These are phyloP conservation scores for Notarius lentiginosus DNA, from an alignment of 2,113 vertebrate genomes.

Conservation along the genomic window DNA sequence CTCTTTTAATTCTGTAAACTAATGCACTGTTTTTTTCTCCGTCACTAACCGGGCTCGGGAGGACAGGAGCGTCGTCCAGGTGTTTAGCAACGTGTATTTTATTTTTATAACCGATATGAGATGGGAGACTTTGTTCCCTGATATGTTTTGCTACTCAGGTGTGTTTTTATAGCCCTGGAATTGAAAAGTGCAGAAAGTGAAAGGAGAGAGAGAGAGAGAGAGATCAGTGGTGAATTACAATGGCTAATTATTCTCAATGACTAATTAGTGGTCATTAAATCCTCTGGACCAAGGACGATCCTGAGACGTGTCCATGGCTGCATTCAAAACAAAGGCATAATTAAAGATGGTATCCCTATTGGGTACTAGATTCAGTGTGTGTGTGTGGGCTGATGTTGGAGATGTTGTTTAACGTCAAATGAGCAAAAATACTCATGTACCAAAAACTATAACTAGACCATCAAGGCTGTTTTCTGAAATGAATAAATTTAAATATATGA, in stretches of 20 bases:
- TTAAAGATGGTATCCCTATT: conserved; percentile 20
- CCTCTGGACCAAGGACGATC: conserved; percentile 18
- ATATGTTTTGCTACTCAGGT: not conserved
- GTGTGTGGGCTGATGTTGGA: conserved; percentile 26
- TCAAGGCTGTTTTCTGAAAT: not conserved
- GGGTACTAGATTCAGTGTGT: conserved; percentile 5
- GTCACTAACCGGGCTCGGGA: not conserved
- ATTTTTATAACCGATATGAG: not conserved
- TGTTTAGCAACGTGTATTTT: not conserved
- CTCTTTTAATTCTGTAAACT: conserved; percentile 15
- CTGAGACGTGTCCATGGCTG: conserved; percentile 5
- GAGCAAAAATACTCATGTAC: not conserved
- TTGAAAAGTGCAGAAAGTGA: not conserved
- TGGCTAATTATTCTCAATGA: conserved; percentile 46
- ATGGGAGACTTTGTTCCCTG: not conserved
- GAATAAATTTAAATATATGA: not conserved
- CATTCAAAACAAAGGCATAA: conserved; percentile 39
- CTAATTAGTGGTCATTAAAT: conserved; percentile 45
- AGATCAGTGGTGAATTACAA: conserved; percentile 10
- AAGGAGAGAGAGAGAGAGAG: not conserved
- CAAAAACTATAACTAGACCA: not conserved
- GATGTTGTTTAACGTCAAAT: not conserved
- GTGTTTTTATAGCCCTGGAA: conserved; percentile 4
- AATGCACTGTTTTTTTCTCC: not conserved
- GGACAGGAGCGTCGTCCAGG: not conserved